Base-by-base conservation (phyloP, 35 echinoderm and acorn worm species). In the Diadema setosum region DNA sequence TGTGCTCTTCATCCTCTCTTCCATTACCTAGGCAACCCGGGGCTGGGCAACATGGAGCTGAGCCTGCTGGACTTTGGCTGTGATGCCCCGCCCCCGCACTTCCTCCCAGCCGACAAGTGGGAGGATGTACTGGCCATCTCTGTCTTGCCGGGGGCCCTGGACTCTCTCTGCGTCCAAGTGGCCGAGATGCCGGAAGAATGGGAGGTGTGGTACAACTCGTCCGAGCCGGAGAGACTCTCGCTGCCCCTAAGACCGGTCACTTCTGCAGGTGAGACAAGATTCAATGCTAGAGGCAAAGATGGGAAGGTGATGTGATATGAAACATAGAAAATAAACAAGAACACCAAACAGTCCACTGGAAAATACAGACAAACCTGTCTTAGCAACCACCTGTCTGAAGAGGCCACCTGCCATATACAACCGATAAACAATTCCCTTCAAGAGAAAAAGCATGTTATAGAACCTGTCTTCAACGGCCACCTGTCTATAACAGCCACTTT, bases 121-220 rank as follows among this genome's bases (percentile, higher is more conserved):
- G 96, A 99, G 43, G 96, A 99, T 42, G 55, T 99, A 16, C 74
- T 99, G 39, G 96, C 96, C 26, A 74, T 99, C 29, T 99, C 96
- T 5, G 96, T 99, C 17, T 45, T 99, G 27, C 90, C 96, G 36
- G 96, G 96, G 14, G 92, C 96, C 52, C 32, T 99, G 27, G 89
- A 94, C 81, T 86, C 89, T 2, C 60, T 99, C 29, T 99, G 96
- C 84, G 86, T 94, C 17, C 96, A 99, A 78, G 44, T 99, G 39
- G 93, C 96, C 23, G 92, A 94, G 67, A 75, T 75, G 60, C 58
- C 89, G 21, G 90, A 89, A 21, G 81, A 42, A 32, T 99, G 96
- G 96, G 81, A 91, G 1, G 84, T 70, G 20, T 99, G 96, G 96
- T 99, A 95, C 60, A 84, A 92, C 23, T 63, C 89, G 1, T 75